These are phyloP conservation scores for Andrena flavipes DNA, from an alignment of 2,888 invertebrate genomes.

Conservation along the genomic window DNA sequence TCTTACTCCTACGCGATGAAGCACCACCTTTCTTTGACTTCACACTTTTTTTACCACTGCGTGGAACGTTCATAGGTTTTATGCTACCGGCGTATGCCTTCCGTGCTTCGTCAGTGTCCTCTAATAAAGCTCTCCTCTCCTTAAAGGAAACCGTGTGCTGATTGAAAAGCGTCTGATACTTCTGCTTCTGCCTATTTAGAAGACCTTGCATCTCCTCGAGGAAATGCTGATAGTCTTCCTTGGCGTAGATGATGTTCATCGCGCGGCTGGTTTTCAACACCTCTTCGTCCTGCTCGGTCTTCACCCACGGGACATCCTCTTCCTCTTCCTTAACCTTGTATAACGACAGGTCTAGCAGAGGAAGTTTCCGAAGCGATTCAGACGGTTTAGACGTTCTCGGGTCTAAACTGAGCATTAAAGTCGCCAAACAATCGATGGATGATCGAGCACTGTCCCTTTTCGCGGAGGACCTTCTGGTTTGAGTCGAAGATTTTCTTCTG, in stretches of 20 bases:
- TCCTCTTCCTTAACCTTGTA: slow-evolving; percentile 39
- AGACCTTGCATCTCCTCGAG: slow-evolving; percentile 29
- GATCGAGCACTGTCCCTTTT: not conserved
- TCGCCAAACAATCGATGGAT: not conserved
- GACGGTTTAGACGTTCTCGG: slow-evolving; percentile 41
- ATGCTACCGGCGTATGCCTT: slow-evolving; percentile 16
- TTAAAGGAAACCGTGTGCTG: slow-evolving; percentile 15
- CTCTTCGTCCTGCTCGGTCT: slow-evolving; percentile 29
- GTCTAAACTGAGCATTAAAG: slow-evolving; percentile 6
- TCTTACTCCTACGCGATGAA: no score
- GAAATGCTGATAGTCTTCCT: slow-evolving; percentile 27
- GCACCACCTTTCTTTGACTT: slow-evolving; percentile 12
- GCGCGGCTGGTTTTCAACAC: not conserved
- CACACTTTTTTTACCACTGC: slow-evolving; percentile 17
- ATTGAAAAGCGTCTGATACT: slow-evolving; percentile 20
- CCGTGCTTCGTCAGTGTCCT: slow-evolving; percentile 36
- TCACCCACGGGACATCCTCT: slow-evolving; percentile 15
- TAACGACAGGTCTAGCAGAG: slow-evolving; percentile 41
- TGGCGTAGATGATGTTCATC: slow-evolving; percentile 26
- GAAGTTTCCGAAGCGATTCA: slow-evolving; percentile 27
- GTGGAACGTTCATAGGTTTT: not conserved
- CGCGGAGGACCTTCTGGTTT: not conserved
- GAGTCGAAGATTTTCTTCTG: not conserved
- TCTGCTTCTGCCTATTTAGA: slow-evolving; percentile 4
- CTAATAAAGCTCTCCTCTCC: slow-evolving; percentile 28